These are phyloP conservation scores for Zhuqinia jingwanae DNA, from an alignment of 2,888 invertebrate genomes.

Conservation along the genomic window DNA sequence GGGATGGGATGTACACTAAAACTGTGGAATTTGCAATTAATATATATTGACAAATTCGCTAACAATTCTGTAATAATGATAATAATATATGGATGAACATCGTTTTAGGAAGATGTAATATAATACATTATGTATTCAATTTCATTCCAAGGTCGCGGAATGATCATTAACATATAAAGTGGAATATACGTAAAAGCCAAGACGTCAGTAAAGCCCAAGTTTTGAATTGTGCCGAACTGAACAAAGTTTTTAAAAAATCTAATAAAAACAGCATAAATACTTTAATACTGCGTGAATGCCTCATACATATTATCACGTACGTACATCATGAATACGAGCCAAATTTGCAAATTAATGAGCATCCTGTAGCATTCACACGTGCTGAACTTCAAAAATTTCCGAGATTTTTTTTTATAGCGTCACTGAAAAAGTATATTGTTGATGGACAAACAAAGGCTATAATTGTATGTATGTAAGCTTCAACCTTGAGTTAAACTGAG, in stretches of 20 bases:
- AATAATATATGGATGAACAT: no score
- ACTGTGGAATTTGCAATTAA: neutral
- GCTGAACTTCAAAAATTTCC: neutral
- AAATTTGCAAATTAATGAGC: constrained; percentile 1
- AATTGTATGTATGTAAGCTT: no score
- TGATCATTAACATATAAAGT: constrained; percentile 9
- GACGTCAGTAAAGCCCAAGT: no score
- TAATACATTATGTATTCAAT: neutral
- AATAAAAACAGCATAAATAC: neutral
- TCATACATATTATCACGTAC: neutral
- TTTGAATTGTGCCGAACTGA: no score
- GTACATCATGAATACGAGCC: no score
- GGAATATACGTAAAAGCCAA: neutral
- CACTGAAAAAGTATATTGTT: no score
- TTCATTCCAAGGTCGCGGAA: neutral
- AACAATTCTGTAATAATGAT: no score
- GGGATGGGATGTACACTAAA: neutral
- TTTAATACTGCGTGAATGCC: neutral
- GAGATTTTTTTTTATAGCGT: no score
- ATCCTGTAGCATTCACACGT: neutral
- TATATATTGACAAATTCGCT: neutral
- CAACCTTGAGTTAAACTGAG: no score
- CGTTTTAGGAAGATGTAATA: no score
- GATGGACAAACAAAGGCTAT: neutral
- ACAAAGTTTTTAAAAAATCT: no score